Conservation (phyloP, 2,113 vertebrate genomes). For the Hystrix brachyura region DNA sequence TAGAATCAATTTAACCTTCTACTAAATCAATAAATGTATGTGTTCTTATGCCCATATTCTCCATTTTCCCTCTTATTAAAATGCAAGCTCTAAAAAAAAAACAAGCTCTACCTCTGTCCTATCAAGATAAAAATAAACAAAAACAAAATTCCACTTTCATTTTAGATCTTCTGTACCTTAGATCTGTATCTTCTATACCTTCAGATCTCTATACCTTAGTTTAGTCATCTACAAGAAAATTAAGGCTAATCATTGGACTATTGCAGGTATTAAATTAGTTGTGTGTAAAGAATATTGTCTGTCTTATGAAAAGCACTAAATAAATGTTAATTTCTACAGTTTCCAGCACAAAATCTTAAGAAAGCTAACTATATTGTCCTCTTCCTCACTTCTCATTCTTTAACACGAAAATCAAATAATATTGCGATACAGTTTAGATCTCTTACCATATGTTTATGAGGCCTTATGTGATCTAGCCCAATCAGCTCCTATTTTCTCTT, state of each 20-base stretch:
- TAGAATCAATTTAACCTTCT: not conserved
- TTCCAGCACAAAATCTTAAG: not conserved
- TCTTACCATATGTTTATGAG: not conserved
- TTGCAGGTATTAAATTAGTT: not conserved
- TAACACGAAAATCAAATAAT: conserved; percentile 43
- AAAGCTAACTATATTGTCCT: not conserved
- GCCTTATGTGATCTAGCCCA: not conserved
- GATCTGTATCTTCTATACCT: too few species aligned
- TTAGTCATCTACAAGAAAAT: not conserved
- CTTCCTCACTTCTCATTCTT: conserved; percentile 1
- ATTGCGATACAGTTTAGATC: not conserved
- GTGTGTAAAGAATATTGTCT: not conserved
- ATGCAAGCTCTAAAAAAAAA: not conserved
- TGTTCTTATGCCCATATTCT: not conserved
- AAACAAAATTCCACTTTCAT: conserved; percentile 39
- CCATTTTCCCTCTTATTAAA: conserved; percentile 38
- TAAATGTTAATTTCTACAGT: not conserved
- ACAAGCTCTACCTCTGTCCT: not conserved
- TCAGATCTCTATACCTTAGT: not conserved
- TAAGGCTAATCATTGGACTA: not conserved
- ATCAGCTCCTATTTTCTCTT: not conserved
- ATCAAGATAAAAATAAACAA: not conserved
- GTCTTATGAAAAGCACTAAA: not conserved
- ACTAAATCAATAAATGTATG: not conserved
- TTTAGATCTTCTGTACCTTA: not conserved